A percentile compares a stretch with the other conserved stretches of the same genome.
Evolutionary conservation across 2,888 invertebrate species (phyloP).

Genomic region (Morinoia aosen): DNA sequence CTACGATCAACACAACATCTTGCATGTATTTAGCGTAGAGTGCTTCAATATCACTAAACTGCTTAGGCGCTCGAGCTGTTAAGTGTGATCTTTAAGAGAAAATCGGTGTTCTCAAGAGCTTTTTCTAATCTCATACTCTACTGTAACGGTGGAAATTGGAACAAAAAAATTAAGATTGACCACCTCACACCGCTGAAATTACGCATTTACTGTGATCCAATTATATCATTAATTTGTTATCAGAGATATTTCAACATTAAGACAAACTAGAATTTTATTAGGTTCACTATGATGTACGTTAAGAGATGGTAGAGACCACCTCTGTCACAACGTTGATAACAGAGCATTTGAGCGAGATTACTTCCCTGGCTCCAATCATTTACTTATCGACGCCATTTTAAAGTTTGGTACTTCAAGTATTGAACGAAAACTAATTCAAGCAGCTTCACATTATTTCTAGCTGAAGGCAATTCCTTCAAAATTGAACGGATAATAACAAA

Average conservation of each 20-base stretch:
- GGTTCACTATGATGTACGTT: not conserved
- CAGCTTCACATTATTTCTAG: too few species aligned
- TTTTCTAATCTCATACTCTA: not conserved
- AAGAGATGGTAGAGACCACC: not conserved
- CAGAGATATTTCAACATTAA: not conserved
- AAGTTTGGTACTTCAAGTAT: not conserved
- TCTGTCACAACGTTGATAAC: not conserved
- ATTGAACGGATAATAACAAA: not conserved
- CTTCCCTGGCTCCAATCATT: not conserved
- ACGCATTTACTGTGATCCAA: not conserved
- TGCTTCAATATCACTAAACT: not conserved
- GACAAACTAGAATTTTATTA: not conserved
- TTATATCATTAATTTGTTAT: not conserved
- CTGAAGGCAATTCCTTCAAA: too few species aligned
- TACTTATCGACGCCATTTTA: not conserved
- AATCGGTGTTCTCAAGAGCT: not conserved
- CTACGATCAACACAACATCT: not conserved
- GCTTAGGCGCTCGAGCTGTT: not conserved
- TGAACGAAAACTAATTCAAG: too few species aligned
- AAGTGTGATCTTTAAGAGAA: not conserved
- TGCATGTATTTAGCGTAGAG: not conserved
- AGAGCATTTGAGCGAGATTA: not conserved
- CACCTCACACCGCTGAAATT: not conserved
- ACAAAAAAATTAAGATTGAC: not conserved
- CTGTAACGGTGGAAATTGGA: not conserved